Evolutionary conservation across 2,888 invertebrate species (phyloP).

Genomic region (Elegia similella): DNA sequence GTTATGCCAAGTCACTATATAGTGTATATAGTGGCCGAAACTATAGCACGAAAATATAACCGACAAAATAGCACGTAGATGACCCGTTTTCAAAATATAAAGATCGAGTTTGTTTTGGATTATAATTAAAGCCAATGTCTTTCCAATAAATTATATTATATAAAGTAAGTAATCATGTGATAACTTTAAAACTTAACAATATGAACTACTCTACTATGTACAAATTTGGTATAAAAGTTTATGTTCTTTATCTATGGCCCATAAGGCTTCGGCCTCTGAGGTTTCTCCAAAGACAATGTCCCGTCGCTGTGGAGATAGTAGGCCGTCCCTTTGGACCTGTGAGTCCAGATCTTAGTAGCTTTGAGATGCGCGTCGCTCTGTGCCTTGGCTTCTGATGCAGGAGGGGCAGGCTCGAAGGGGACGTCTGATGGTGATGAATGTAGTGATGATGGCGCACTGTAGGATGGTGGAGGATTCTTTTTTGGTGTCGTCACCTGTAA

Average conservation of each 20-base stretch:
- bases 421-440: conserved; percentile 31
- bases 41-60: too few species aligned
- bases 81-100: too few species aligned
- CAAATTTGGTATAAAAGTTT: neutral
- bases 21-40: too few species aligned
- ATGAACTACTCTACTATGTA: neutral
- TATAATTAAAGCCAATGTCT: neutral
- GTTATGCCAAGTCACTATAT: too few species aligned
- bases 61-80: too few species aligned
- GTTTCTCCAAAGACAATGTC: conserved; percentile 57
- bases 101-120: too few species aligned
- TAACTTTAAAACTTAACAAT: too few species aligned
- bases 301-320: conserved; percentile 71
- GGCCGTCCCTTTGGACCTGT: conserved; percentile 64
- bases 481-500: conserved; percentile 56
- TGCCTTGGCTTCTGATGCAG: conserved; percentile 46
- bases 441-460: conserved; percentile 31
- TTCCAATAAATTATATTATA: conserved; percentile 8
- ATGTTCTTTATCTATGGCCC: neutral
- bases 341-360: conserved; percentile 69
- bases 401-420: conserved; percentile 55
- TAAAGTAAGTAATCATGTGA: too few species aligned
- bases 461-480: conserved; percentile 22
- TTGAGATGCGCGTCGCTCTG: conserved; percentile 73
- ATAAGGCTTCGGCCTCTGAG: conserved; percentile 30